Evolutionary conservation across 2,888 invertebrate species (phyloP).

Genomic region (Himalopsyche japonica): DNA sequence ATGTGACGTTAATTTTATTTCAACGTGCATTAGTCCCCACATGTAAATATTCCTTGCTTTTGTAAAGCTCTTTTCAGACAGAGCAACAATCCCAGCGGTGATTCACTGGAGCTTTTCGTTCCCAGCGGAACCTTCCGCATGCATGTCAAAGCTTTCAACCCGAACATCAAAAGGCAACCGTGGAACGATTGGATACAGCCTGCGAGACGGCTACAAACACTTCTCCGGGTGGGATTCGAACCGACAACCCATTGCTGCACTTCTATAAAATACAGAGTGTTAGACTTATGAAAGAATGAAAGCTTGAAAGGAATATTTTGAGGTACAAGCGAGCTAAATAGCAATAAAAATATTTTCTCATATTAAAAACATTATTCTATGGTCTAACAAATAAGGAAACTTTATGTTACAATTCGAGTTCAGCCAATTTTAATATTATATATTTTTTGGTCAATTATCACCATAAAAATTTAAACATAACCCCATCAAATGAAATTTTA

Average conservation of each 20-base stretch:
- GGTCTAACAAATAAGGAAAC: no score
- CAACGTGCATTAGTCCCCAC: neutral
- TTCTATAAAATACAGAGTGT: neutral
- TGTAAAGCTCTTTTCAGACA: neutral
- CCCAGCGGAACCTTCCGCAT: neutral
- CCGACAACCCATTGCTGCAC: neutral
- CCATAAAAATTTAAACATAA: no score
- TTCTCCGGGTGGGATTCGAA: neutral
- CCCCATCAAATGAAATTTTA: no score
- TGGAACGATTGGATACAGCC: neutral
- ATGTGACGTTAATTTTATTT: neutral
- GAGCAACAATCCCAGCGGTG: neutral
- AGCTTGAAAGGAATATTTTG: neutral
- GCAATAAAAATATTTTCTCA: no score
- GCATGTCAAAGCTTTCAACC: neutral
- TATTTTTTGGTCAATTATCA: no score
- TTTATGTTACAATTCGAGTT: no score
- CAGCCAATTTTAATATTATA: no score
- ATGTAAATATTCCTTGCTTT: neutral
- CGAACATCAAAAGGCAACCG: neutral
- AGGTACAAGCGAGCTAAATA: no score
- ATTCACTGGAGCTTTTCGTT: neutral
- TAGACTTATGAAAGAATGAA: neutral
- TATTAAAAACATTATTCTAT: no score
- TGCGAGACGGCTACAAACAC: neutral